Base-by-base conservation (phyloP, 2,797 vertebrate species). In the Bryconaethiops microstoma region DNA sequence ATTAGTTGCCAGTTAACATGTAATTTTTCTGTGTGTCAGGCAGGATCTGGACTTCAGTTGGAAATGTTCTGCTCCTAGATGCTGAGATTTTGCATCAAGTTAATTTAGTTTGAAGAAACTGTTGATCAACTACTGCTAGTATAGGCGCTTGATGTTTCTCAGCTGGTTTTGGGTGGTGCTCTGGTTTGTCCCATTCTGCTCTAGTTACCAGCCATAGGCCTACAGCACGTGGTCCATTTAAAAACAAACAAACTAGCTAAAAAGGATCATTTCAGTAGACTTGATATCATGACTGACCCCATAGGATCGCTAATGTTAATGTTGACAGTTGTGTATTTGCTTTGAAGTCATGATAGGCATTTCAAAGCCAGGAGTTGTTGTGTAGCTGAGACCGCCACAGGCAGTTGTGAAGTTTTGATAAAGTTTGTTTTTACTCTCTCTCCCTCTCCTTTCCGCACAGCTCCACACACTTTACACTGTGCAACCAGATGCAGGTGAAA, bases 391-490 rank as follows among this genome's bases (percentile, higher is more conserved):
- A 71, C 1, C 5, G 68, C 68, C 68, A 25, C 68, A 71, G 48
- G 68, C 68, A 52, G n/a, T 48, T 23, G 35, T 39, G 42, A 23
- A 50, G 68, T 25, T 71, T 6, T 67, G 62, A 64, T 64, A 17
- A 64, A 52, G 45, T 52, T 65, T n/a, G 39, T 40, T 39, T 9
- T 10, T 16, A n/a, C 16, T 35, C 35, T 35, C 35, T 5, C 35
- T 35, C 29, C 29, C 29, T 29, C 29, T 29, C 29, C 29, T 29
- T 29, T 29, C 35, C 4, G 4, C 62, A n/a, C 48, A 52, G 14
- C 19, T 64, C 35, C 35, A 73, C 60, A 25, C 13, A 39, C 64
- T 72, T 72, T 79, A 17, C 29, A 52, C 25, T 39, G 40, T 71
- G 39, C 40, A 39, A 71, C 40, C 21, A 73, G 19, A 14, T 64